Evolutionary conservation across 2,113 vertebrate species (phyloP).

Genomic region (Sakesphorus luctuosus): DNA sequence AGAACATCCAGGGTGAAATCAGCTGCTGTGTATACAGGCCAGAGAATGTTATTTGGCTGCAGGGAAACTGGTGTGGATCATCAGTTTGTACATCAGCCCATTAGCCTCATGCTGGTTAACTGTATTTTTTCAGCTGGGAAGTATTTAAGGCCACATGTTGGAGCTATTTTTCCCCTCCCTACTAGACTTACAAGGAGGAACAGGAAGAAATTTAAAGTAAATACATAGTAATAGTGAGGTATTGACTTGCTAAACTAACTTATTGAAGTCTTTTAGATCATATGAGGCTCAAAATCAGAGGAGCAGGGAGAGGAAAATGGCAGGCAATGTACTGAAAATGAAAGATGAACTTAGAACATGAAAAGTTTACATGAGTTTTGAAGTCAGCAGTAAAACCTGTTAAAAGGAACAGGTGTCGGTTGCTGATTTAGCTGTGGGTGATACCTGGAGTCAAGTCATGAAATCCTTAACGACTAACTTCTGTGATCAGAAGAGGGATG

Average conservation of each 20-base stretch:
- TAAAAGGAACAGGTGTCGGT: not conserved
- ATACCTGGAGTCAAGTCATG: not conserved
- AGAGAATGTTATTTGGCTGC: slow-evolving; percentile 20
- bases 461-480: not conserved
- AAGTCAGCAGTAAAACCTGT: not conserved
- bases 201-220: slow-evolving; percentile 42
- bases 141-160: slow-evolving; percentile 28
- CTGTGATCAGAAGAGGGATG: not conserved
- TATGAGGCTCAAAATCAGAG: not conserved
- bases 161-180: slow-evolving; percentile 21
- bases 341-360: not conserved
- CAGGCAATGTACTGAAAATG: not conserved
- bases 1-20: slow-evolving; percentile 13
- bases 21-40: not conserved
- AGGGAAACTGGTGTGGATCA: slow-evolving; percentile 19
- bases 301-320: not conserved
- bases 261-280: not conserved
- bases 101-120: slow-evolving; percentile 44
- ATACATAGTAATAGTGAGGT: not conserved
- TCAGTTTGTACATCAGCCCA: slow-evolving; percentile 44
- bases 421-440: not conserved
- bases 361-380: not conserved
- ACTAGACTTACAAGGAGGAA: slow-evolving; percentile 21
- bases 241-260: not conserved
- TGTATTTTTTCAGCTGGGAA: slow-evolving; percentile 49